Percentiles rank a stretch among this genome's conserved stretches.
Conservation (phyloP, 2,797 vertebrate genomes). For the Coreius guichenoti region DNA sequence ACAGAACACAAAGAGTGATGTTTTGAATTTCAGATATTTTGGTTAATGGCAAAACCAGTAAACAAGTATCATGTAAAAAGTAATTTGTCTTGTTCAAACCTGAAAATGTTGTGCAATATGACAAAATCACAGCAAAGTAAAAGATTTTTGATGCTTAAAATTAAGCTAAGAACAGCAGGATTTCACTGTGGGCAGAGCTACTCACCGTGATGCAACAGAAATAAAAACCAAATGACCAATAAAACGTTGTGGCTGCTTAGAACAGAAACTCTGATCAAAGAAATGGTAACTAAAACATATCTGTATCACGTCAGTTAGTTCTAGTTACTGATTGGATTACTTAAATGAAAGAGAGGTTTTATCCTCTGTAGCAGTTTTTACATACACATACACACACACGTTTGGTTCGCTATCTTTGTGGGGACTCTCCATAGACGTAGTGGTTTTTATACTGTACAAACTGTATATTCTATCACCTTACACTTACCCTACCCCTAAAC, state of each 20-base stretch:
- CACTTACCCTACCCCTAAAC: no score
- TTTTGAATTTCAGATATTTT: not conserved
- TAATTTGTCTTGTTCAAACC: not conserved
- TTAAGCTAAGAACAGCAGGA: not conserved
- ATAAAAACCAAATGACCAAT: not conserved
- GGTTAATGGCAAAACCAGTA: conserved; percentile 6
- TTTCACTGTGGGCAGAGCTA: not conserved
- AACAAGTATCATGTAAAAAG: not conserved
- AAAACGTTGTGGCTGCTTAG: not conserved
- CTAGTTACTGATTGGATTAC: not conserved
- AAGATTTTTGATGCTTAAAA: not conserved
- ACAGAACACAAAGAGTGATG: conserved; percentile 11
- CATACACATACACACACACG: no score
- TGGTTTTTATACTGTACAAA: no score
- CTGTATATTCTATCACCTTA: no score
- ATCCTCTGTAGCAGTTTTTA: not conserved
- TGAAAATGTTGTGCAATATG: no score
- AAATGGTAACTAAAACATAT: not conserved
- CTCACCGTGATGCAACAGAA: not conserved
- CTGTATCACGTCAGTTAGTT: not conserved
- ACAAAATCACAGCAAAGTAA: not conserved
- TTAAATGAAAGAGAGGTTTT: not conserved
- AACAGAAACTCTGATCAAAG: not conserved
- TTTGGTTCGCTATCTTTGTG: no score
- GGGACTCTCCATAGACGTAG: no score